Base-by-base conservation (phyloP, 1,140 invertebrate genomes). In the Conus betulinus region DNA sequence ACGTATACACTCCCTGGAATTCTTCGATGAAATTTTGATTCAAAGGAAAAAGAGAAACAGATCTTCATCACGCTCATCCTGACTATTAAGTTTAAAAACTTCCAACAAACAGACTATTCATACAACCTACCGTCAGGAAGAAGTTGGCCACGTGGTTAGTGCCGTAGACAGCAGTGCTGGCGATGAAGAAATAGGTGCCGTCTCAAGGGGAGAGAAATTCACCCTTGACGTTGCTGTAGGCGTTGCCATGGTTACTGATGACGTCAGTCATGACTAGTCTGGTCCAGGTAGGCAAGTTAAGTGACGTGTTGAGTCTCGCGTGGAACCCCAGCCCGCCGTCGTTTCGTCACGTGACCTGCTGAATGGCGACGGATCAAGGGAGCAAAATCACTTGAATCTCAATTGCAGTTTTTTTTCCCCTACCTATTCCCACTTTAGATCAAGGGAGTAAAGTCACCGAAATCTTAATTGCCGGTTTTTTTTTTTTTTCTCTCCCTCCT, bases 131-230 rank as follows among this genome's bases (percentile, higher is more conserved):
- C 71, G 23, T 74, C 71, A 74, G 23, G 71, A 74, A 74, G 23
- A 74, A 74, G 23, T 74, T 74, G 10, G 71, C 71, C 23, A 74
- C 71, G 71, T 74, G 71, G 10, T 74, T 74, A 5, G 71, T n/a
- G 10, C 71, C 71, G 71, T 23, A 74, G 10, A 74, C 71, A n/a
- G 71, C 71, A 6, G 71, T 74, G 71, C 10, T 13, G 20, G 78
- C 78, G 78, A 81, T 81, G 51, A 81, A 81, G 78, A 81, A 81
- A 27, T 81, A 81, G 25, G 78, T 81, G 27, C 25, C 78, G 39
- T 81, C 20, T 15, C 10, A 27, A 53, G 78, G 78, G 25, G 78
- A 15, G 7, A 81, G 8, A 27, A 81, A 81, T 5, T 51, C 27
- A 7, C 78, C 78, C n/a, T 15, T 81, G 6, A 51, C 51, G 27